Evolutionary conservation across 1,140 invertebrate species (phyloP), one percentile per base, ranked within the genome.

Genomic region (Epicauta chinensis): DNA sequence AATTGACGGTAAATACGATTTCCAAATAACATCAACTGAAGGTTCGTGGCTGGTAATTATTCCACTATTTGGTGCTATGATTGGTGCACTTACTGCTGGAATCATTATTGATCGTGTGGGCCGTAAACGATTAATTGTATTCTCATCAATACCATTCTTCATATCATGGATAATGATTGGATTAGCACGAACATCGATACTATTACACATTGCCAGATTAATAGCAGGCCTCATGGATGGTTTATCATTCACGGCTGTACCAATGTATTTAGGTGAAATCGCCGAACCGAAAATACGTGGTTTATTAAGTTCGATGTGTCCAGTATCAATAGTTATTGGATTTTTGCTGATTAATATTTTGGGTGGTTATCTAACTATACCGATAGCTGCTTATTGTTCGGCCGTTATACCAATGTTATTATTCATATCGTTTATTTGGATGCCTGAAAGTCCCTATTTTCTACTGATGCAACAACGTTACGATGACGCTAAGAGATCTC

Each of bases 201-300:
- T 71, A 15, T 70, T 81, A 9, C 81, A 81, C 57, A 59, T 74
- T 5, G 52, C 43, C 4, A n/a, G 43, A n/a, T 59, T 55, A 16
- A 6, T 58, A 11, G 58, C 49, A 5, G 47, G 60, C 16, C 46
- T 58, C 13, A 53, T 83, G 0, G 77, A 87, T 49, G 82, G 81
- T 5, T 79, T 82, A 38, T 73, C 80, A 6, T 83, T 80, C 50
- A 77, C 79, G 5, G 71, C 74, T 5, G 78, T 79, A 14, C 79
- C 81, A 0, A 77, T 84, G 66, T 84, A 80, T 61, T 66, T 85
- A 15, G 76, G 79, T 47, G 81, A 84, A 72, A 75, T 87, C 31
- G 74, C 84, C 17, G 77, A 84, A 45, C 70, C 80, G 56, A 75
- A 79, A 48, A 78, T 87, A 1, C 71, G 86, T 13, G 87, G 88